These are phyloP conservation scores for Myrmecobius fasciatus DNA, from an alignment of 2,113 vertebrate species.

Conservation along the genomic window DNA sequence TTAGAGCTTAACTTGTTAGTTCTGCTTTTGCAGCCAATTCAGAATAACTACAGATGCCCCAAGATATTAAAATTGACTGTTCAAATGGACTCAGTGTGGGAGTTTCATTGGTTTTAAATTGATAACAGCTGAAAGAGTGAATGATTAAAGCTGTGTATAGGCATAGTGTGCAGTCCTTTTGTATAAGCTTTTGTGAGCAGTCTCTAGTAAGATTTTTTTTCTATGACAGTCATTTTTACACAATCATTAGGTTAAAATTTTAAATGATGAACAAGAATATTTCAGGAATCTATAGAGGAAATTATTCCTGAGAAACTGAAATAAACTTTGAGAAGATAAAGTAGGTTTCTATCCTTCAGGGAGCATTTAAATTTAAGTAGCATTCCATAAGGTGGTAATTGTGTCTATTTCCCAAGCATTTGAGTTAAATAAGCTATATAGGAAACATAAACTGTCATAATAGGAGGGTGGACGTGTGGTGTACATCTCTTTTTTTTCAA, in stretches of 20 bases:
- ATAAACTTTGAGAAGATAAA: conserved; percentile 85
- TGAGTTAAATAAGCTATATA: conserved; percentile 85
- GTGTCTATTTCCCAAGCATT: conserved; percentile 86
- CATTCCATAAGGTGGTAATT: conserved; percentile 88
- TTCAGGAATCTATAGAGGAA: conserved; percentile 84
- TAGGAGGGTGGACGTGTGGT: conserved; percentile 78
- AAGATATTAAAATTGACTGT: conserved; percentile 95
- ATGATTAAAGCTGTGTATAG: conserved; percentile 89
- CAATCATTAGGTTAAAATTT: conserved; percentile 86
- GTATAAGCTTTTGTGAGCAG: conserved; percentile 83
- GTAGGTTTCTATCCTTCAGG: conserved; percentile 83
- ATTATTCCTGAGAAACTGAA: conserved; percentile 85
- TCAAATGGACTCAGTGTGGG: conserved; percentile 92
- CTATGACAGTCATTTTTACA: conserved; percentile 85
- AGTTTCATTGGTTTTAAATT: conserved; percentile 93
- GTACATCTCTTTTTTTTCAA: conserved; percentile 78
- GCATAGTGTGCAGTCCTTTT: conserved; percentile 86
- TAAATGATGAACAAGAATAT: conserved; percentile 84
- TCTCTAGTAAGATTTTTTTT: conserved; percentile 83
- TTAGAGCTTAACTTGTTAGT: conserved; percentile 98
- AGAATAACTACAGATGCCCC: conserved; percentile 93
- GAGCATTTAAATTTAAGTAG: conserved; percentile 87
- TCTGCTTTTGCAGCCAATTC: conserved; percentile 94
- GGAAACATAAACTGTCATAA: conserved; percentile 86
- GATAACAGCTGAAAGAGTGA: conserved; percentile 92